These are phyloP conservation scores for Tribolium madens DNA, from an alignment of 1,140 invertebrate species.

Conservation along the genomic window DNA sequence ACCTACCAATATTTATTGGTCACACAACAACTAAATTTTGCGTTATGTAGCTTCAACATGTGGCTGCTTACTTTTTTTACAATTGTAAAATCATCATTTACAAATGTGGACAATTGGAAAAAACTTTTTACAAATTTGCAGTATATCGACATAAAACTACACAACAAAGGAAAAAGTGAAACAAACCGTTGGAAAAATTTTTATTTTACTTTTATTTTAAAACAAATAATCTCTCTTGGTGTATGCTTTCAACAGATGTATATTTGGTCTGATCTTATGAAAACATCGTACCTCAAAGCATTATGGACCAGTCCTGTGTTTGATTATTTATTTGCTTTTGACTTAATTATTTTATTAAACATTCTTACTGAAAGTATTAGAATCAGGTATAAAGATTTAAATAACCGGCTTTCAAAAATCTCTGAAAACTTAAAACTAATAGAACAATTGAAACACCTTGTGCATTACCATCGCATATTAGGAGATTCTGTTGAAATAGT, in stretches of 20 bases:
- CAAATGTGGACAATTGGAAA: neutral
- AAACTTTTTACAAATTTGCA: neutral
- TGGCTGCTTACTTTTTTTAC: neutral
- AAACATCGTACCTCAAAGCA: neutral
- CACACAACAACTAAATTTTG: neutral
- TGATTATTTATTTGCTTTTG: neutral
- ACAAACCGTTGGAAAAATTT: neutral
- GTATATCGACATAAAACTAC: neutral
- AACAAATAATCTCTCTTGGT: neutral
- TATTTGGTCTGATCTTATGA: neutral
- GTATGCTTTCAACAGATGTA: neutral
- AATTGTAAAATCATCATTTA: neutral
- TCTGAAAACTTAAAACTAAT: neutral
- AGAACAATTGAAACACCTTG: neutral
- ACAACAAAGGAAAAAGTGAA: neutral
- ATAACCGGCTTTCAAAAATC: neutral
- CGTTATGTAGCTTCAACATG: neutral
- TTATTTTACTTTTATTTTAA: neutral
- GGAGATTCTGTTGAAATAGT: neutral
- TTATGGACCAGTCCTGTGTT: neutral
- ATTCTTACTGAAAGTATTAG: neutral
- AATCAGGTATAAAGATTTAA: neutral
- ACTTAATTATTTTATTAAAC: neutral
- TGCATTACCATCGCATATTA: neutral
- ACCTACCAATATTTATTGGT: neutral